Conservation (phyloP, 2,113 vertebrate species). For the Alligator mississippiensis region DNA sequence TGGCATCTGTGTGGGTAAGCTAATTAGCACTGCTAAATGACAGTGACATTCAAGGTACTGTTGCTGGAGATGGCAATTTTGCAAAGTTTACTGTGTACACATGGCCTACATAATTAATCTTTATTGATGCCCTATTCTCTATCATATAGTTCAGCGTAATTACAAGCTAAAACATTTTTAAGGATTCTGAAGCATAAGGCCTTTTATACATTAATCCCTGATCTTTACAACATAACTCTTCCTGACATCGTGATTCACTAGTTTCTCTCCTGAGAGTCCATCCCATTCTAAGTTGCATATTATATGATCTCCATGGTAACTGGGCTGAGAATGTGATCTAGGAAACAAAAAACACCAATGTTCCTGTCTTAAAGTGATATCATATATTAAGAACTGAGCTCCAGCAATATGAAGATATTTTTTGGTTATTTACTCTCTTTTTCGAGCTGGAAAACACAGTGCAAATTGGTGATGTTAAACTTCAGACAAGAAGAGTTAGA, state of each 20-base stretch:
- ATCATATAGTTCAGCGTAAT: background rate
- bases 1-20: too few relatives aligned
- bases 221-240: background rate
- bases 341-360: background rate
- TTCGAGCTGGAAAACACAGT: background rate
- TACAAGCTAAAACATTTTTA: background rate
- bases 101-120: background rate
- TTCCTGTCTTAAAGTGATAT: background rate
- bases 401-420: background rate
- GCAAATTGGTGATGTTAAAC: constrained; percentile 13
- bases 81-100: too few relatives aligned
- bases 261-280: background rate
- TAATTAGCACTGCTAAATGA: too few relatives aligned
- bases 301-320: background rate
- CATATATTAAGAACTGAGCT: background rate
- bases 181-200: background rate
- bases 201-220: background rate
- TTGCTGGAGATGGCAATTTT: too few relatives aligned
- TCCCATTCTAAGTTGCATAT: background rate
- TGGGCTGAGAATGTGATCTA: background rate
- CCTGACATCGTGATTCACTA: background rate
- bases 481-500: constrained; percentile 25
- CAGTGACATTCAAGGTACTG: too few relatives aligned
- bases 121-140: background rate
- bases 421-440: background rate